Conservation (phyloP, 2,113 vertebrate genomes). For the Chaetodon auriga region DNA sequence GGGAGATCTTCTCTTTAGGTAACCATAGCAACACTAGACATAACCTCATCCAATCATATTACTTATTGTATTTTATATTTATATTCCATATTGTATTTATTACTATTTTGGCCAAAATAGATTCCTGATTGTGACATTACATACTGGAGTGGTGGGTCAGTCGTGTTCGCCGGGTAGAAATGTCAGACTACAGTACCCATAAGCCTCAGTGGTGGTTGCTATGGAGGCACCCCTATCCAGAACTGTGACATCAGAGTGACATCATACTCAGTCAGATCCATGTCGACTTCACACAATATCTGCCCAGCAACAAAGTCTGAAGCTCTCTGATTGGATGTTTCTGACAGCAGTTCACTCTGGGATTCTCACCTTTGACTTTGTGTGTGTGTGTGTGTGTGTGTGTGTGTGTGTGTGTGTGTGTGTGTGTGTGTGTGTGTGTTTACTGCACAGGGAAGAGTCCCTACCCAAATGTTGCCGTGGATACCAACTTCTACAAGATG, state of each 20-base stretch:
- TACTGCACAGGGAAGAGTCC: conserved; percentile 90
- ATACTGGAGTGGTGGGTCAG: background rate
- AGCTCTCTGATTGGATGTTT: conserved; percentile 1
- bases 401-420: too few relatives aligned
- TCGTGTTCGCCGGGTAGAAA: background rate
- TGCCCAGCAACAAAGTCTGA: background rate
- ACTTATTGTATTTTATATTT: too few relatives aligned
- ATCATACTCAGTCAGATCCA: background rate
- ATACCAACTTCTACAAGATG: conserved; percentile 95
- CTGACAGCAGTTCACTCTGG: too few relatives aligned
- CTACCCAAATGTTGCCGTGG: conserved; percentile 92
- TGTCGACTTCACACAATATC: background rate
- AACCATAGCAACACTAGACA: conserved; percentile 56
- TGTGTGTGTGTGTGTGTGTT: background rate
- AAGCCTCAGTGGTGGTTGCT: background rate
- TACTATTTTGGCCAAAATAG: background rate
- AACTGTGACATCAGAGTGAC: background rate
- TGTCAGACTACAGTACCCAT: background rate
- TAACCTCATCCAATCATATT: background rate
- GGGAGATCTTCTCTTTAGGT: conserved; percentile 99
- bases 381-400: background rate
- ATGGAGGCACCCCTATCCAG: too few relatives aligned
- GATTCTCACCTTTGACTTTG: too few relatives aligned
- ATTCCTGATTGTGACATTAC: background rate
- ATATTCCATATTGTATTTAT: too few relatives aligned